Conservation (phyloP, 92 coral and sea anemone genomes). For the Zoanthus sociatus region DNA sequence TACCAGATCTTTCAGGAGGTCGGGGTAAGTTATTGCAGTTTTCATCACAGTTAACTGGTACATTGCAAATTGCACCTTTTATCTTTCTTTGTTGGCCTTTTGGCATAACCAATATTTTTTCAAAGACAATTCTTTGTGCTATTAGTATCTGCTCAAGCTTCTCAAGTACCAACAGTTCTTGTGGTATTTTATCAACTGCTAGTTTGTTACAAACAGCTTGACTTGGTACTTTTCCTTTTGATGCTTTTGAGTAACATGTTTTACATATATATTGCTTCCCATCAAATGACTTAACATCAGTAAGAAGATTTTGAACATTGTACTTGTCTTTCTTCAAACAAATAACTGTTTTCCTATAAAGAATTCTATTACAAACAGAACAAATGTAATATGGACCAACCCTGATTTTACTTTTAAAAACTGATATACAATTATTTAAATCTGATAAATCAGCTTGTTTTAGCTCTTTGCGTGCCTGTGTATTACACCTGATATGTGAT, state of each 20-base stretch:
- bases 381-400: conserved; percentile 21
- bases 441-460: background rate
- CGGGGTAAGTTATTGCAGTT: background rate
- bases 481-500: background rate
- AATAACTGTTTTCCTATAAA: conserved; percentile 46
- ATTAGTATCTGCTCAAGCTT: conserved; percentile 32
- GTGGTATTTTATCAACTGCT: conserved; percentile 58
- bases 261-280: conserved; percentile 48
- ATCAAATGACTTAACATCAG: conserved; percentile 44
- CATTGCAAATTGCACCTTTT: background rate
- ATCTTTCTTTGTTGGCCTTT: conserved; percentile 11
- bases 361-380: conserved; percentile 26
- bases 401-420: conserved; percentile 21
- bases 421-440: conserved; percentile 13
- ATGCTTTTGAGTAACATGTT: conserved; percentile 49
- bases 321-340: conserved; percentile 13
- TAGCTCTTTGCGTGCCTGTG: background rate
- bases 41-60: background rate
- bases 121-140: no score
- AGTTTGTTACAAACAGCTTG: conserved; percentile 56
- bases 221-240: conserved; percentile 49
- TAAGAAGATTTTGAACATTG: background rate
- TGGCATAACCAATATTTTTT: background rate
- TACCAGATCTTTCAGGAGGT: conserved; percentile 61
- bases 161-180: conserved; percentile 53